Percentiles rank a stretch among this genome's conserved stretches.
These are phyloP conservation scores for Drosophila neotestacea DNA, from an alignment of 2,888 invertebrate genomes.

Conservation along the genomic window DNA sequence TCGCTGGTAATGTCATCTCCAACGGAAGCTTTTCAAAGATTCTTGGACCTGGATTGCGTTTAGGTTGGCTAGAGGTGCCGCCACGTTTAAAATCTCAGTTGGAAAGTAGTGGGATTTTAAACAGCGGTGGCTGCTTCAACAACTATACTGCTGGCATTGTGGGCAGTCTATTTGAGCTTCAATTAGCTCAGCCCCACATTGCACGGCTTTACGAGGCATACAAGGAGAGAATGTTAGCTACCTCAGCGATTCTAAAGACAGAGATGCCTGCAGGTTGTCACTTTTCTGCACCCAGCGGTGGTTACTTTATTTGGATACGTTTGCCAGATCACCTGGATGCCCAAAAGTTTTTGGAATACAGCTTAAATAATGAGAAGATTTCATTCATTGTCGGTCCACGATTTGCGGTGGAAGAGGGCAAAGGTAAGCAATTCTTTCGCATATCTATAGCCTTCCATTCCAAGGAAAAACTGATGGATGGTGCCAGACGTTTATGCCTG, in stretches of 20 bases:
- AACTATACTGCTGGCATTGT: constrained; percentile 87
- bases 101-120: constrained; percentile 85
- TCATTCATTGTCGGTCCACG: constrained; percentile 85
- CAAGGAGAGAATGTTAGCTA: constrained; percentile 85
- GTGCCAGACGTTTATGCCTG: constrained; percentile 81
- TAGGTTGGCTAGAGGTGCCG: constrained; percentile 89
- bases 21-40: constrained; percentile 89
- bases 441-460: constrained; percentile 86
- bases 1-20: constrained; percentile 87
- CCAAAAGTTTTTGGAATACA: constrained; percentile 84
- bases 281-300: constrained; percentile 86
- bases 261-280: constrained; percentile 85
- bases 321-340: constrained; percentile 85
- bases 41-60: constrained; percentile 87
- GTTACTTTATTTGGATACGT: constrained; percentile 88
- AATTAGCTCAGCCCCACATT: constrained; percentile 86
- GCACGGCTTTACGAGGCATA: constrained; percentile 83
- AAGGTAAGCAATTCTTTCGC: constrained; percentile 85
- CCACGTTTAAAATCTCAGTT: constrained; percentile 84
- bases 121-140: constrained; percentile 88
- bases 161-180: constrained; percentile 86
- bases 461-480: constrained; percentile 82
- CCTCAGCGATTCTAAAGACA: constrained; percentile 84
- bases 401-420: constrained; percentile 83
- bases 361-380: constrained; percentile 85